Base-by-base conservation (phyloP, 1,140 invertebrate genomes). In the Agraylea sexmaculata region DNA sequence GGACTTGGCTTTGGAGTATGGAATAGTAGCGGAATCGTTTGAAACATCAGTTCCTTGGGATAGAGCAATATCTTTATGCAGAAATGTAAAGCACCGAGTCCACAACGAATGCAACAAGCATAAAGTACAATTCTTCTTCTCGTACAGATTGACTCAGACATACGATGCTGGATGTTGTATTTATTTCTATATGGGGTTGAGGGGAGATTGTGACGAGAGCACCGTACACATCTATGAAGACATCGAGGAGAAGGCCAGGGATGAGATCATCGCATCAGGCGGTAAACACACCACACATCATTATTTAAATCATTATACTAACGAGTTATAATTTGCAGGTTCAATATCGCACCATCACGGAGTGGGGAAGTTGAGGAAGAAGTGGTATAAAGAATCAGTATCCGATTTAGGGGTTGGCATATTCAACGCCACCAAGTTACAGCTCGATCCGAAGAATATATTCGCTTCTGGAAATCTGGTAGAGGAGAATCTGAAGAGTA, bases 11-110 rank as follows among this genome's bases (percentile, higher is more conserved):
- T 70, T 97, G 33, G 83, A 94, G 22, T 93, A 83, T 56, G 75
- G 78, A 41, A 74, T 96, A 27, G 77, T 98, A 7, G 82, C 90
- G 0, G 94, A 98, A 62, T 97, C 92, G 0, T 99, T 99, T 68
- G 94, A 99, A 64, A 99, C 94, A 0, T 97, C 93, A 0, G 90
- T 95, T 12, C 83, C 93, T 2, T 99, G 94, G 93, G 88, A 92
- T 59, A 76, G 83, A 28, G 81, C 89, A 5, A 58, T 81, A n/a
- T 62, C 74, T 16, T 60, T 97, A 11, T 94, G 90, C 56, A 66
- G 74, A 19, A 94, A 93, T 68, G 91, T 96, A 0, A 97, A 96
- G 59, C 71, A 78, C 23, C 64, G 86, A 23, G 70, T 97, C 1
- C 57, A 64, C 2, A 40, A 73, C 34, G 87, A 96, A 56, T 92